phyloP scores from a whole-genome alignment of 2,888 invertebrate species.

The Tiphia femorata region DNA sequence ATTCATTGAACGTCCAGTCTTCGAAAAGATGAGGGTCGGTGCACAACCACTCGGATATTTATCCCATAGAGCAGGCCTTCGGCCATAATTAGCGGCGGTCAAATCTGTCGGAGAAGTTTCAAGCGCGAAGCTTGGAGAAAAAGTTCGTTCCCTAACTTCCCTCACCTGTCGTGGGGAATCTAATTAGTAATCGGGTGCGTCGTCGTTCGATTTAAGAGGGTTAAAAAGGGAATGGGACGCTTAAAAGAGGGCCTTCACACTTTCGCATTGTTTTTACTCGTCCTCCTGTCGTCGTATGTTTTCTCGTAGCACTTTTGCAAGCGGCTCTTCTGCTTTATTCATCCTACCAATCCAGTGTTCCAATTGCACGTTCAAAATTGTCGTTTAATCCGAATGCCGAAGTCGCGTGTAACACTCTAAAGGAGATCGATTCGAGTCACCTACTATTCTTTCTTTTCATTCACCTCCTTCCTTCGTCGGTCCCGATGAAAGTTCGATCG shows the following conservation, averaged over 20 bases:
- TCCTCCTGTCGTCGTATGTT: no score
- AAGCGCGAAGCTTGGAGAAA: no score
- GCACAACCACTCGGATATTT: no score
- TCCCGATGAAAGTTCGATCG: constrained; percentile 36
- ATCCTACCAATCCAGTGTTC: constrained; percentile 39
- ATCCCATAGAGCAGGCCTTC: no score
- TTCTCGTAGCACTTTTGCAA: constrained; percentile 8
- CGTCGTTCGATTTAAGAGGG: constrained; percentile 20
- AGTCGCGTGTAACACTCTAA: no score
- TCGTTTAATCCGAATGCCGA: constrained; percentile 44
- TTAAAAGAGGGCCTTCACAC: constrained; percentile 24
- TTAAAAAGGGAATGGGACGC: constrained; percentile 14
- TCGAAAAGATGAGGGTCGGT: no score
- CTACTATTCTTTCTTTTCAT: no score
- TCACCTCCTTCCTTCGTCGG: constrained; percentile 41
- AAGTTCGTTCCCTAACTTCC: no score
- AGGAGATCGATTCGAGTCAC: constrained; percentile 12
- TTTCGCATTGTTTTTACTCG: constrained; percentile 12
- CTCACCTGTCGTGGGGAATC: constrained; percentile 15
- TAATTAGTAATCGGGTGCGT: constrained; percentile 38
- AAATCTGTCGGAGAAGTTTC: no score
- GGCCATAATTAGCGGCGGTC: no score
- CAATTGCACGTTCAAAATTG: constrained; percentile 49
- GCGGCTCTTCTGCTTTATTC: constrained; percentile 27
- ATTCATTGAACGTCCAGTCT: no score